Percentiles rank a stretch among this genome's conserved stretches.
phyloP scores from a whole-genome alignment of 2,888 invertebrate genomes.

The Tenodera sinensis region DNA sequence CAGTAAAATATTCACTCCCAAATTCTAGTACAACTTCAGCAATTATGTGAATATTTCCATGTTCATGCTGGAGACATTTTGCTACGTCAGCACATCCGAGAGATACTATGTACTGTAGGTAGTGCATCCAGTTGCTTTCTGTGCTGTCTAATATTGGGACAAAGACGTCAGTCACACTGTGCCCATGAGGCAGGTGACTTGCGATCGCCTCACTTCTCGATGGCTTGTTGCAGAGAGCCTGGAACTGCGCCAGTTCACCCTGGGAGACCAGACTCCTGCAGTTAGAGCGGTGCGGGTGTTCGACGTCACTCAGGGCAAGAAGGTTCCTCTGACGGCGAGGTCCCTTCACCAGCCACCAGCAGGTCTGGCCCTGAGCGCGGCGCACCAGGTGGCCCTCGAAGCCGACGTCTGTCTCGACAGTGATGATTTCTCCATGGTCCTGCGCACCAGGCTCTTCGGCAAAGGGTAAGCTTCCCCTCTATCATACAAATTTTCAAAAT shows the following conservation, averaged over 20 bases:
- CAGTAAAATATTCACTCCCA: too few relatives aligned
- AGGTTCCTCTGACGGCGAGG: conserved; percentile 32
- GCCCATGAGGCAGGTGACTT: too few relatives aligned
- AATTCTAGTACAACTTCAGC: too few relatives aligned
- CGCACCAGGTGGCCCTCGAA: conserved; percentile 47
- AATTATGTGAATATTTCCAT: too few relatives aligned
- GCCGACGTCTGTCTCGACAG: conserved; percentile 48
- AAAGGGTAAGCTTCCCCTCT: conserved; percentile 41
- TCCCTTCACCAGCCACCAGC: conserved; percentile 23
- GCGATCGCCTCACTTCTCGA: too few relatives aligned
- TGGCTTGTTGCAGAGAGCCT: conserved; percentile 44
- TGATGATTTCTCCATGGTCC: conserved; percentile 52
- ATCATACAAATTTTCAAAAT: too few relatives aligned
- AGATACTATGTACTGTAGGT: too few relatives aligned
- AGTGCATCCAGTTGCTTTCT: too few relatives aligned
- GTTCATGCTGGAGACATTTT: too few relatives aligned
- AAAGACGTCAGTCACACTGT: too few relatives aligned
- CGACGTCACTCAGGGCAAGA: conserved; percentile 43
- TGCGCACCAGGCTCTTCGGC: conserved; percentile 46
- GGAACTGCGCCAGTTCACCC: conserved; percentile 46
- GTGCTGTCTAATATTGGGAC: too few relatives aligned
- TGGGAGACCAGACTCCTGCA: conserved; percentile 47
- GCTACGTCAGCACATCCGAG: too few relatives aligned
- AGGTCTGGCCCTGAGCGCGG: conserved; percentile 16
- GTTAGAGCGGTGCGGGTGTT: conserved; percentile 43